Evolutionary conservation across 2,797 vertebrate genomes (phyloP).

Genomic region (Pseudotriccus pelzelni): DNA sequence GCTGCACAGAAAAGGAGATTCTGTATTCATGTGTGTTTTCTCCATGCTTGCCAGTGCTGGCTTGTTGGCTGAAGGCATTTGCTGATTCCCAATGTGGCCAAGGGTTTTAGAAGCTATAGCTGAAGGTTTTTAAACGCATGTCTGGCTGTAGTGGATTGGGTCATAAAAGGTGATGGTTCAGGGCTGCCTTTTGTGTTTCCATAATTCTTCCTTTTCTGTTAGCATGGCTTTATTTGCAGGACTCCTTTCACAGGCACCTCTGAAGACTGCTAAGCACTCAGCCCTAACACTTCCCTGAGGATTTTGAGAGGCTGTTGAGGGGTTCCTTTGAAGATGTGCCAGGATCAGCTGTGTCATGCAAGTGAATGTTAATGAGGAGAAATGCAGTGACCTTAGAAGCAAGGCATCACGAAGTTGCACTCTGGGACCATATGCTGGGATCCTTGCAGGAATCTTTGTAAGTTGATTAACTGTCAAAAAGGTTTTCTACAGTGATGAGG

Average conservation of each 20-base stretch:
- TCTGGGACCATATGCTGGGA: background rate
- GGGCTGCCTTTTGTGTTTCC: background rate
- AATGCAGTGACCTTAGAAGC: background rate
- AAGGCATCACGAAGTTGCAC: background rate
- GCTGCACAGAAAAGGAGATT: background rate
- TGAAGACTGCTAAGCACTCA: background rate
- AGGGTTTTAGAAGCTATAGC: background rate
- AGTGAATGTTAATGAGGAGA: background rate
- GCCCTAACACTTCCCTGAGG: background rate
- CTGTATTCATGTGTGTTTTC: background rate
- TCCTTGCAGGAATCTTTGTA: background rate
- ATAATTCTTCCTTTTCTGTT: background rate
- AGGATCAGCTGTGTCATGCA: background rate
- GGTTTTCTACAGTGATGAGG: background rate
- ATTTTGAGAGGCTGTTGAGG: background rate
- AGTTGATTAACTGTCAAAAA: background rate
- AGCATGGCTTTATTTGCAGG: background rate
- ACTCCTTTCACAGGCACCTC: background rate
- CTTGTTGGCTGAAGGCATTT: background rate
- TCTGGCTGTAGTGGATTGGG: background rate
- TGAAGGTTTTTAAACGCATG: background rate
- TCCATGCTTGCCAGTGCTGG: background rate
- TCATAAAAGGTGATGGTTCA: background rate
- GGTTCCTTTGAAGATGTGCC: slow-evolving; percentile 4
- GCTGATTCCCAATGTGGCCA: background rate